Conservation (phyloP, 1,140 invertebrate species). For the Zaprionus taronus region DNA sequence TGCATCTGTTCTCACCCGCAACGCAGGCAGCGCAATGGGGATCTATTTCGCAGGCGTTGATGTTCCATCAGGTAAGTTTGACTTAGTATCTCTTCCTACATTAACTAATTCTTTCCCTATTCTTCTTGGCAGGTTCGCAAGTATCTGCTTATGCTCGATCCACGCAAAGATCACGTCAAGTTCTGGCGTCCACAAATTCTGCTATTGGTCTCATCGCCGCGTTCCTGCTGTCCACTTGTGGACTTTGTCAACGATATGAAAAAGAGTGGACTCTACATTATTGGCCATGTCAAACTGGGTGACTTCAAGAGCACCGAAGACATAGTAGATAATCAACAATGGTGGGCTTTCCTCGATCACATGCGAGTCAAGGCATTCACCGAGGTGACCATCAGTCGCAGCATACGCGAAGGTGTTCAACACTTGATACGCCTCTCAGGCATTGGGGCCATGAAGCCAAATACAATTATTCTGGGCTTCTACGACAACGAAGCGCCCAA, state of each 20-base stretch:
- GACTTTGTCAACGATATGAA: conserved; percentile 99
- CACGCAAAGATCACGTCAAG: conserved; percentile 98
- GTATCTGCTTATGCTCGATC: conserved; percentile 97
- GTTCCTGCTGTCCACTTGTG: conserved; percentile 95
- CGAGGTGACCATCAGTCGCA: conserved; percentile 94
- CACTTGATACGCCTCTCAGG: conserved; percentile 97
- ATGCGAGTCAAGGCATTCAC: conserved; percentile 98
- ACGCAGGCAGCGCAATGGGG: conserved; percentile 94
- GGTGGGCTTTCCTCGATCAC: conserved; percentile 94
- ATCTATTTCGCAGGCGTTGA: conserved; percentile 98
- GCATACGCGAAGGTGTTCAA: conserved; percentile 94
- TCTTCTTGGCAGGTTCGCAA: conserved; percentile 89
- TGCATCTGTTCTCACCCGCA: conserved; percentile 97
- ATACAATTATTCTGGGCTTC: conserved; percentile 97
- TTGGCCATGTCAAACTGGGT: conserved; percentile 95
- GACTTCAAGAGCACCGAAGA: conserved; percentile 87
- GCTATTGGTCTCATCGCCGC: conserved; percentile 95
- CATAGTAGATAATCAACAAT: conserved; percentile 92
- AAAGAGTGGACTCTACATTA: conserved; percentile 97
- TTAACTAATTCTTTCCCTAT: neutral
- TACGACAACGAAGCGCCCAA: conserved; percentile 90
- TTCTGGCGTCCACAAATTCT: conserved; percentile 99
- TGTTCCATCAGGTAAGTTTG: conserved; percentile 94
- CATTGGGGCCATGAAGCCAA: conserved; percentile 99
- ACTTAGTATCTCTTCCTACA: neutral